A percentile compares a stretch with the other conserved stretches of the same genome.
Evolutionary conservation across 2,113 vertebrate species (phyloP).

Genomic region (Saimiri boliviensis): DNA sequence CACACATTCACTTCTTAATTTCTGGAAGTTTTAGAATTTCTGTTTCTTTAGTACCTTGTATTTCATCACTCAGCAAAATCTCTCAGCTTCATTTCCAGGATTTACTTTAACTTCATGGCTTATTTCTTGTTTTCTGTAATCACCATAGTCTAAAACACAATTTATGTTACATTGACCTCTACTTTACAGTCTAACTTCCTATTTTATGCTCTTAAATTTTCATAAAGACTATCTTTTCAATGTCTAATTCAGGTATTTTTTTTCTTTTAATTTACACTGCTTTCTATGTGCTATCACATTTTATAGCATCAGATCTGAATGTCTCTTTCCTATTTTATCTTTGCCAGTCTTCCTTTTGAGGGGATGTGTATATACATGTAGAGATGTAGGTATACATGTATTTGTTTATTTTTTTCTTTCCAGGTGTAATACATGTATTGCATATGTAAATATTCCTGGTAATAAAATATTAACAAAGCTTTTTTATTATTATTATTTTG

Average conservation of each 20-base stretch:
- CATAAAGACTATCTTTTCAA: not conserved
- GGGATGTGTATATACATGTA: not conserved
- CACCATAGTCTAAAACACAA: not conserved
- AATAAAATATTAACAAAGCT: not conserved
- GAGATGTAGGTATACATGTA: not conserved
- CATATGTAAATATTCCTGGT: not conserved
- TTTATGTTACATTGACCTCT: not conserved
- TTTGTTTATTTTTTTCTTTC: not conserved
- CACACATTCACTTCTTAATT: too few relatives aligned
- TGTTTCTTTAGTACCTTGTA: not conserved
- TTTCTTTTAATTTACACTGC: too few relatives aligned
- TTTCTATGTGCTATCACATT: not conserved
- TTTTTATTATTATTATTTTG: too few relatives aligned
- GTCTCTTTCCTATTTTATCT: not conserved
- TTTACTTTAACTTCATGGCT: not conserved
- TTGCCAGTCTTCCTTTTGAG: not conserved
- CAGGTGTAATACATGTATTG: not conserved
- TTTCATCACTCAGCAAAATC: not conserved
- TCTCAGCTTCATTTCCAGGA: too few relatives aligned
- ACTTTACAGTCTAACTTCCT: not conserved
- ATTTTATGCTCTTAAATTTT: not conserved
- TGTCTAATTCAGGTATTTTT: not conserved
- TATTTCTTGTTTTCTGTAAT: not conserved
- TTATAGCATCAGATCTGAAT: not conserved
- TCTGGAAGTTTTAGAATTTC: not conserved